Evolutionary conservation across 2,797 vertebrate species (phyloP).

Genomic region (Myotis myotis): DNA sequence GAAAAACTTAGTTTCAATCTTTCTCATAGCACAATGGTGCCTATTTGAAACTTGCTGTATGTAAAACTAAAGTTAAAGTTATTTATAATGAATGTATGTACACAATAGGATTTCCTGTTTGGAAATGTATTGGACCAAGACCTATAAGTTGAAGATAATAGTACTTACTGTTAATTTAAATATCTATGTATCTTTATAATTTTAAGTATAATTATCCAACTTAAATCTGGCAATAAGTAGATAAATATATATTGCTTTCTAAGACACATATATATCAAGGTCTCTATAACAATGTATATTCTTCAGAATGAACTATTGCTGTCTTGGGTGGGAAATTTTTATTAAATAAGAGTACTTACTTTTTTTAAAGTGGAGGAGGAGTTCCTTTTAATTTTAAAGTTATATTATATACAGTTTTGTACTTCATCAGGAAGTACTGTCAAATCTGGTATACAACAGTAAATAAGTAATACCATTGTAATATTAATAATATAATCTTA

Average conservation of each 20-base stretch:
- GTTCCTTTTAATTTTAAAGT: neutral
- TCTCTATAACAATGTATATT: neutral
- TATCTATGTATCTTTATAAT: neutral
- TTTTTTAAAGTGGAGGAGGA: neutral
- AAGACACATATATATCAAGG: neutral
- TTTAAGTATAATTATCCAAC: neutral
- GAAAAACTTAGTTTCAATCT: neutral
- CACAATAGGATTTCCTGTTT: neutral
- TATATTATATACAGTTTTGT: neutral
- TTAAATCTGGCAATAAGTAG: neutral
- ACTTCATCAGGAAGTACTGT: neutral
- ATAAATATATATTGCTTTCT: neutral
- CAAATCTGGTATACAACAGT: neutral
- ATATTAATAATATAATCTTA: neutral
- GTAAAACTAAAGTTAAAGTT: slow-evolving; percentile 9
- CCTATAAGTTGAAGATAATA: neutral
- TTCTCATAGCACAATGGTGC: neutral
- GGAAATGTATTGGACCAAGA: slow-evolving; percentile 19
- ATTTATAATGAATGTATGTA: neutral
- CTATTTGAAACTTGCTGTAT: neutral
- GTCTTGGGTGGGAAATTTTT: neutral
- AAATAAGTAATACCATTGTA: neutral
- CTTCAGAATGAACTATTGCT: neutral
- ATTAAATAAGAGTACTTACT: neutral
- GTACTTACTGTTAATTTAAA: slow-evolving; percentile 14